Base-by-base conservation (phyloP, 2,888 invertebrate species). In the Acanthosepion esculentum region DNA sequence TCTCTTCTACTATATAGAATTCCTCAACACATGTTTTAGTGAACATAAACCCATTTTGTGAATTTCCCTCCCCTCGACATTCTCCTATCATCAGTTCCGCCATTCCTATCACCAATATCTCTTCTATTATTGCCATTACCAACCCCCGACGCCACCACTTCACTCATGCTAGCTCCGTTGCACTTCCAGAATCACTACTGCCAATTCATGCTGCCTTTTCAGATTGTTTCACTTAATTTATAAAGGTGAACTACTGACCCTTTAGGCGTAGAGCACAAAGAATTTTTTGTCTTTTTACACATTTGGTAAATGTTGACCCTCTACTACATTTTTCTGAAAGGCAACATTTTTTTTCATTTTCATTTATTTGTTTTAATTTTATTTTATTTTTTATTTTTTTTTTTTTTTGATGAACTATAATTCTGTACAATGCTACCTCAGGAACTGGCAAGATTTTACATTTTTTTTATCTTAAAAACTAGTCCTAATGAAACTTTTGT, bases 241-340 rank as follows among this genome's bases (percentile, higher is more conserved):
- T 78, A 33, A 78, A n/a, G n/a, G n/a, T 10, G n/a, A 78, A 78
- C 78, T 78, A 15, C 78, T 33, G 78, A 78, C 15, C 78, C 78
- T 78, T 78, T 78, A 33, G 78, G 78, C 78, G 8, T 78, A 0
- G 4, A 8, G n/a, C 78, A 33, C n/a, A 78, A 78, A n/a, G 18
- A n/a, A n/a, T n/a, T 78, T 78, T 78, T 78, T 78, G 12, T 78
- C 78, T 33, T n/a, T 33, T 33, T 78, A 15, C 78, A n/a, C 78
- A 78, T 78, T 78, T 78, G 78, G 78, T 78, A 78, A 78, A 78
- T 78, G n/a, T 78, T 78, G n/a, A 78, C n/a, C 78, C 78, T n/a
- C 78, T n/a, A 15, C 78, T 15, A 78, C n/a, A 12, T n/a, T 78
- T 78, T 78, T 12, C 78, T 78, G 18, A 78, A 78, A 78, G 78